Conservation (phyloP, 2,797 vertebrate genomes). For the Euphonia xanthogaster region DNA sequence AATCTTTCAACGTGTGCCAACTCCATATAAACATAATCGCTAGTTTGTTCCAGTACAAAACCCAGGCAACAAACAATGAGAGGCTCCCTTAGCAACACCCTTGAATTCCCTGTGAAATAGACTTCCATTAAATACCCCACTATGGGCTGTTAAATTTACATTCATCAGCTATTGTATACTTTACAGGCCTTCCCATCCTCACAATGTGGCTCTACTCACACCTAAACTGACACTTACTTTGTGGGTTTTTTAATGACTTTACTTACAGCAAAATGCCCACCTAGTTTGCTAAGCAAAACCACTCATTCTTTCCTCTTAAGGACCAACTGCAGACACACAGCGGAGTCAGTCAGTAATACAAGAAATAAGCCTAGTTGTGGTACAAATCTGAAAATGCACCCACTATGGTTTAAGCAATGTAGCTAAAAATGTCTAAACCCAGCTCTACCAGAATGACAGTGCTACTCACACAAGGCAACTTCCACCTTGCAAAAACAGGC, state of each 20-base stretch:
- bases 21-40: not conserved
- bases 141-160: not conserved
- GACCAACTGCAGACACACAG: not conserved
- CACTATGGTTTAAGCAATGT: not conserved
- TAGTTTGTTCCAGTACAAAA: conserved; percentile 11
- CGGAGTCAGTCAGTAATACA: accelerated
- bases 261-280: not conserved
- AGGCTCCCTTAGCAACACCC: not conserved
- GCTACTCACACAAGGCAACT: not conserved
- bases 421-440: not conserved
- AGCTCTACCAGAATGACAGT: not conserved
- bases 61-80: not conserved
- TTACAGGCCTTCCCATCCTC: not conserved
- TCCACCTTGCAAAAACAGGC: not conserved
- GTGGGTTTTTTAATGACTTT: not conserved
- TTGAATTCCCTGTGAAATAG: not conserved
- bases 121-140: not conserved
- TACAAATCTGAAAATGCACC: not conserved
- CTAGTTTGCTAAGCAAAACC: not conserved
- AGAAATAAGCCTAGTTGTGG: not conserved
- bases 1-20: conserved; percentile 12
- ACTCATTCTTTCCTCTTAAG: not conserved
- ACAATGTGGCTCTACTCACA: not conserved
- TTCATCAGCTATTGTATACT: not conserved
- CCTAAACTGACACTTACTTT: not conserved